These are phyloP conservation scores for Felis catus DNA, from an alignment of 2,113 vertebrate genomes.

Conservation along the genomic window DNA sequence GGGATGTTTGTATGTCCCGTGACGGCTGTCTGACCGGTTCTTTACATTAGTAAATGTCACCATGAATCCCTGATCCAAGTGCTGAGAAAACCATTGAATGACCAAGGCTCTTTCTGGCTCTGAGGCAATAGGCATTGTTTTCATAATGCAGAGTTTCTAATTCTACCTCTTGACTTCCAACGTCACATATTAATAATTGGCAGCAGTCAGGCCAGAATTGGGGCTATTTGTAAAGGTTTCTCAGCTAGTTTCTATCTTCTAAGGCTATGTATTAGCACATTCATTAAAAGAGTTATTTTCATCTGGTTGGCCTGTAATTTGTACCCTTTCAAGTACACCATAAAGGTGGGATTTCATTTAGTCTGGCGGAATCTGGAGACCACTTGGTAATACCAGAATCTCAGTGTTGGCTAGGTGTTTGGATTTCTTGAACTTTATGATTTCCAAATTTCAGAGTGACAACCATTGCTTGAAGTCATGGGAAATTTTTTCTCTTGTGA, in stretches of 20 bases:
- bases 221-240: neutral
- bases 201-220: neutral
- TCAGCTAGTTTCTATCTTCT: neutral
- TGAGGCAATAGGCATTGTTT: neutral
- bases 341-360: neutral
- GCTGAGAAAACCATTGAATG: neutral
- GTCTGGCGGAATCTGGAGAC: neutral
- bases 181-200: neutral
- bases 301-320: neutral
- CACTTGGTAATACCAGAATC: neutral
- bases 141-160: neutral
- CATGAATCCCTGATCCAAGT: neutral
- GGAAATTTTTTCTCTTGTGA: neutral
- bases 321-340: neutral
- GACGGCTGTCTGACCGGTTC: neutral
- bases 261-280: neutral
- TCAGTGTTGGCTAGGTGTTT: neutral
- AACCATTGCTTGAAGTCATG: neutral
- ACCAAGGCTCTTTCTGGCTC: neutral
- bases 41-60: neutral
- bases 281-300: neutral
- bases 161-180: neutral
- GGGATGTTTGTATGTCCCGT: neutral
- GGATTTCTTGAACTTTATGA: neutral
- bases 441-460: neutral